These are phyloP conservation scores for Melanerpes formicivorus DNA, from an alignment of 2,113 vertebrate species.

Conservation along the genomic window DNA sequence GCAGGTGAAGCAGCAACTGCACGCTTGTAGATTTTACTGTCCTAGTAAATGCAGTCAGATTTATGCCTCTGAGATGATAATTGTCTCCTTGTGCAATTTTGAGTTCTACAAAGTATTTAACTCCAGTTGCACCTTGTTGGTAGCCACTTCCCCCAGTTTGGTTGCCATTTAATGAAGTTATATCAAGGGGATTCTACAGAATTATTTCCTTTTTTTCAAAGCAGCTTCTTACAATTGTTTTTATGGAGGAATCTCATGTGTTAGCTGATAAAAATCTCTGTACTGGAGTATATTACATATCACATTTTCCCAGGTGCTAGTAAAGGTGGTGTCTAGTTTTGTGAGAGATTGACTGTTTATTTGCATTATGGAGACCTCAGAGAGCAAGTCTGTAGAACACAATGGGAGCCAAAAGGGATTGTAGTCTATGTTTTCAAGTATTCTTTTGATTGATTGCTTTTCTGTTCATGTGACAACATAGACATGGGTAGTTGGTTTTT, in stretches of 20 bases:
- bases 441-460: background rate
- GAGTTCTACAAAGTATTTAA: background rate
- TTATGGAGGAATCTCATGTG: background rate
- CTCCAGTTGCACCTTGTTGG: background rate
- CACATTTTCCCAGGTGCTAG: background rate
- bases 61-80: background rate
- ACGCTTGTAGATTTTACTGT: background rate
- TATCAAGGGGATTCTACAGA: background rate
- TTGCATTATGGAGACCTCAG: background rate
- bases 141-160: background rate
- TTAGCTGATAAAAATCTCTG: background rate
- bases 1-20: constrained; percentile 46
- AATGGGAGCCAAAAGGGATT: background rate
- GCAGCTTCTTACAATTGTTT: background rate
- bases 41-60: background rate
- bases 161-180: background rate
- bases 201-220: background rate
- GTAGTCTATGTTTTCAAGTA: background rate
- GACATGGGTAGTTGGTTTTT: background rate
- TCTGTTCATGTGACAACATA: background rate
- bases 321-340: background rate
- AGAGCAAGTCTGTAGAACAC: background rate
- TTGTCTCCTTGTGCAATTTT: background rate
- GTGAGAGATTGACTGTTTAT: background rate
- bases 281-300: background rate